Evolutionary conservation across 2,113 vertebrate genomes (phyloP).

Genomic region (Nannospalax galili): DNA sequence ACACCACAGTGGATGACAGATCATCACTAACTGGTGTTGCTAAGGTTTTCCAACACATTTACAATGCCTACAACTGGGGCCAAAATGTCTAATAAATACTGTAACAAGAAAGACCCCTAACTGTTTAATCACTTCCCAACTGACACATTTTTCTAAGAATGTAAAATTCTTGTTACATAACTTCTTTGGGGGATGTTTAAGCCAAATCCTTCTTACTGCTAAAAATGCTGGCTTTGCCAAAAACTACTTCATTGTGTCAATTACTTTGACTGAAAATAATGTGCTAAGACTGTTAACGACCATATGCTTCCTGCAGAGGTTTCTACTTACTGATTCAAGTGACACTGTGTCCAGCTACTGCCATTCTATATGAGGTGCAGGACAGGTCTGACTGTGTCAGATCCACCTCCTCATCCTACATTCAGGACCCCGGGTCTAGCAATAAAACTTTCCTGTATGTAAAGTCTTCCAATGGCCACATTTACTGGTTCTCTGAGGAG

Average conservation of each 20-base stretch:
- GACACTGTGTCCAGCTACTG: background rate
- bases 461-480: background rate
- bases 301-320: background rate
- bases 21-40: background rate
- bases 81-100: rapidly evolving
- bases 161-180: background rate
- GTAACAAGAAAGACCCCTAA: rapidly evolving
- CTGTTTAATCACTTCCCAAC: background rate
- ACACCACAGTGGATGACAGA: background rate
- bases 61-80: background rate
- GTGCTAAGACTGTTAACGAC: background rate
- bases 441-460: rapidly evolving
- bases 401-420: rapidly evolving
- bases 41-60: background rate
- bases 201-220: background rate
- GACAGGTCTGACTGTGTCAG: background rate
- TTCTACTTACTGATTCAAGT: background rate
- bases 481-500: background rate
- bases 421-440: rapidly evolving
- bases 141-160: background rate
- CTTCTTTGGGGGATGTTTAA: background rate
- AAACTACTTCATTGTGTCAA: background rate
- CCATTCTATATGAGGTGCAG: rapidly evolving
- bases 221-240: background rate
- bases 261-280: background rate